Percentiles rank a stretch among this genome's conserved stretches.
Conservation (phyloP, 2,888 invertebrate genomes). For the Perithous albicinctus region DNA sequence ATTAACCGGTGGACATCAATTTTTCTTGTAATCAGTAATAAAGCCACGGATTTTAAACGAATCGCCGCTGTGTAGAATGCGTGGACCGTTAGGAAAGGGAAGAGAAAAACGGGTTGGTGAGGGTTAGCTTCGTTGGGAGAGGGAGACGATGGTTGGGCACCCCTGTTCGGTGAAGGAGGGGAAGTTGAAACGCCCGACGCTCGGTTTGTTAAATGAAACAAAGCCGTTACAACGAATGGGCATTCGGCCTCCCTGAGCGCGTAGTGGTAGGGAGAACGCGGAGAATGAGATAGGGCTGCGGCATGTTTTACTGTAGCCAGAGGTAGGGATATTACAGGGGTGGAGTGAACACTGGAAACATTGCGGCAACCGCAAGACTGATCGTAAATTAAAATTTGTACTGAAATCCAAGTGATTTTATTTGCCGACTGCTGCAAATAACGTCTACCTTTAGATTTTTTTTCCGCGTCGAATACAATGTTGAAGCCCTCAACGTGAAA, state of each 20-base stretch:
- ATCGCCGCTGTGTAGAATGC: conserved; percentile 74
- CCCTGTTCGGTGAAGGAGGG: conserved; percentile 59
- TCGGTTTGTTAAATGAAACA: conserved; percentile 82
- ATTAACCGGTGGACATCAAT: conserved; percentile 80
- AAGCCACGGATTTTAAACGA: conserved; percentile 79
- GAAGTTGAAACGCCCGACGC: conserved; percentile 71
- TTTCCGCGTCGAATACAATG: not conserved
- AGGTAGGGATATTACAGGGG: conserved; percentile 30
- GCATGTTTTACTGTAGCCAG: conserved; percentile 43
- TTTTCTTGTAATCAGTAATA: conserved; percentile 82
- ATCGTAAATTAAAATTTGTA: conserved; percentile 81
- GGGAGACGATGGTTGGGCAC: conserved; percentile 53
- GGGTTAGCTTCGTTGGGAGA: conserved; percentile 23
- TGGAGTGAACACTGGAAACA: conserved; percentile 25
- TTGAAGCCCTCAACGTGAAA: not conserved
- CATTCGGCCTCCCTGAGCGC: conserved; percentile 72
- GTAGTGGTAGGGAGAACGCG: conserved; percentile 40
- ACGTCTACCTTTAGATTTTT: conserved; percentile 10
- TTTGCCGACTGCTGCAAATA: conserved; percentile 41
- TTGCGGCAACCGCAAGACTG: conserved; percentile 53
- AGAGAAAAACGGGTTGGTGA: conserved; percentile 16
- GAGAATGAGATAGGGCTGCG: conserved; percentile 61
- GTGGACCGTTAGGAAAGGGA: conserved; percentile 5
- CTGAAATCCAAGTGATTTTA: conserved; percentile 78
- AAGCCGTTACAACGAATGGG: conserved; percentile 82